These are phyloP conservation scores for Cepphus grylle DNA, from an alignment of 2,113 vertebrate genomes.

Conservation along the genomic window DNA sequence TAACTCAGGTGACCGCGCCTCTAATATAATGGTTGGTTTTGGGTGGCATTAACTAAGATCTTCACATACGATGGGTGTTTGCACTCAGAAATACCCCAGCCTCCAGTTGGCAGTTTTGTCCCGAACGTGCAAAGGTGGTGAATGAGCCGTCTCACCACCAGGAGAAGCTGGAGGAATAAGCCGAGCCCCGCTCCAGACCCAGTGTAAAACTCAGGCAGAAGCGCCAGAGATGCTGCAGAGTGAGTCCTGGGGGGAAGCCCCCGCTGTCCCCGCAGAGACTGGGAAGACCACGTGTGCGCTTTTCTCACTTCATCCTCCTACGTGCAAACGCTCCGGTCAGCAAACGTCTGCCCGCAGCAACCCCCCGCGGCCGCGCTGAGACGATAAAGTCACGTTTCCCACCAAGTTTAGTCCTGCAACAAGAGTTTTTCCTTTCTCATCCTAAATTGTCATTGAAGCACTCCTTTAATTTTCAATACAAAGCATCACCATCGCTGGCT, in stretches of 20 bases:
- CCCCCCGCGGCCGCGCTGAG: background rate
- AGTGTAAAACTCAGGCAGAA: background rate
- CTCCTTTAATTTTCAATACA: background rate
- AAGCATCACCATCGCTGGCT: background rate
- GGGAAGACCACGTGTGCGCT: rapidly evolving
- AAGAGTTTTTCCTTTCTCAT: background rate
- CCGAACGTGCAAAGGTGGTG: background rate
- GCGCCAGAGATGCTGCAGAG: background rate
- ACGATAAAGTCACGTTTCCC: background rate
- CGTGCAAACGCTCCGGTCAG: background rate
- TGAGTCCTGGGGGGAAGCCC: background rate
- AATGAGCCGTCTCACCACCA: background rate
- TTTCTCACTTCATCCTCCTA: background rate
- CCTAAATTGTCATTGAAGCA: background rate
- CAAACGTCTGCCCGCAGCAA: rapidly evolving
- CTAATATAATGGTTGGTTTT: background rate
- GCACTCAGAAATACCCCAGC: background rate
- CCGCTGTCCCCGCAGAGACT: rapidly evolving
- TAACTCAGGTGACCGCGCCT: background rate
- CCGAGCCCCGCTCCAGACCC: background rate
- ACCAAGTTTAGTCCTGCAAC: background rate
- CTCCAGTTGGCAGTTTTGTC: background rate
- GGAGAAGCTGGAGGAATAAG: background rate
- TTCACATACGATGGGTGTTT: rapidly evolving
- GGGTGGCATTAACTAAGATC: too few relatives aligned